A percentile compares a stretch with the other conserved stretches of the same genome.
These are phyloP conservation scores for Microplitis demolitor DNA, from an alignment of 1,140 invertebrate genomes.

Conservation along the genomic window DNA sequence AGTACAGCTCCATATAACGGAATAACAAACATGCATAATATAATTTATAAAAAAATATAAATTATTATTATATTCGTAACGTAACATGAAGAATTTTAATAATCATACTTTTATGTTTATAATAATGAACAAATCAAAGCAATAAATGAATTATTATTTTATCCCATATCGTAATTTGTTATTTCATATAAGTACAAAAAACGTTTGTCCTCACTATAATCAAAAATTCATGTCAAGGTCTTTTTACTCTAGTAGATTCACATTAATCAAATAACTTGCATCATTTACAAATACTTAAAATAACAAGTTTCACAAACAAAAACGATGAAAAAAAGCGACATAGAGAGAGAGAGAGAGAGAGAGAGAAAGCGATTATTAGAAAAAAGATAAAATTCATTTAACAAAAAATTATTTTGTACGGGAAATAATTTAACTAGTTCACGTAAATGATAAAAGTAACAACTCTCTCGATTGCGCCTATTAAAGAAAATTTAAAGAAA, in stretches of 20 bases:
- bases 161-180: not conserved
- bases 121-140: not conserved
- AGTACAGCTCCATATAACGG: no score
- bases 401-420: no score
- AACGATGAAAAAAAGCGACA: slow-evolving; percentile 22
- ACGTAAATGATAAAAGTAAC: no score
- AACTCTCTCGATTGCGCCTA: no score
- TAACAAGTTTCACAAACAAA: not conserved
- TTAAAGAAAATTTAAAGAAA: no score
- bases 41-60: not conserved
- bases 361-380: no score
- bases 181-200: not conserved
- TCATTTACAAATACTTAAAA: not conserved
- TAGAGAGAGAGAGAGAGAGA: no score
- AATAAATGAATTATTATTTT: not conserved
- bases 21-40: not conserved
- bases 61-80: no score
- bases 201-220: not conserved
- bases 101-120: no score
- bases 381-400: no score
- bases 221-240: not conserved
- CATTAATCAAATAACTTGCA: not conserved
- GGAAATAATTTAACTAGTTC: no score
- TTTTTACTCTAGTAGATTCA: not conserved
- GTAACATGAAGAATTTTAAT: no score